Percentiles rank a stretch among this genome's conserved stretches.
Conservation (phyloP, 2,113 vertebrate genomes). For the Triplophysa dalaica region DNA sequence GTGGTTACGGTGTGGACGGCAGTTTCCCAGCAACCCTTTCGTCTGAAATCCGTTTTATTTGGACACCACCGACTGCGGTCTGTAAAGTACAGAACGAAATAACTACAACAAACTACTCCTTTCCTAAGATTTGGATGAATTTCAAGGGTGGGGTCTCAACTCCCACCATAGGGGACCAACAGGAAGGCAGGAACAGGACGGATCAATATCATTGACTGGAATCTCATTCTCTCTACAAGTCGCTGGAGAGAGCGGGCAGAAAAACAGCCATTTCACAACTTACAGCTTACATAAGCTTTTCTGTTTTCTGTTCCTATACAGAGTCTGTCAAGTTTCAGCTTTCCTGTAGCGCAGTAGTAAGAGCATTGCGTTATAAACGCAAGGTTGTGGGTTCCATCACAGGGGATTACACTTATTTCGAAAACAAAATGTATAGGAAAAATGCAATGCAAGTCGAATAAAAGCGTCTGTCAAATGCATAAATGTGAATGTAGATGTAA, state of each 20-base stretch:
- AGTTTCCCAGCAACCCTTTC: background rate
- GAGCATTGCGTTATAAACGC: no score
- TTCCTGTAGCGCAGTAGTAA: no score
- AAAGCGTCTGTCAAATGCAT: no score
- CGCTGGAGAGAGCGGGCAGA: conserved; percentile 14
- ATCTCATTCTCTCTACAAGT: conserved; percentile 44
- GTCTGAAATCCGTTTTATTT: background rate
- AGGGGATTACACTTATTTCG: no score
- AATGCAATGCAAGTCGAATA: no score
- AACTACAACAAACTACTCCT: background rate
- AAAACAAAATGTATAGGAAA: no score
- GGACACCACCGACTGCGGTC: background rate
- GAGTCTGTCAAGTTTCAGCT: conserved; percentile 60
- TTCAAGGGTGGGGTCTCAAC: conserved; percentile 50
- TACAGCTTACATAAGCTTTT: conserved; percentile 47
- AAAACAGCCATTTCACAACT: conserved; percentile 48
- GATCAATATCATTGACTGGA: conserved; percentile 69
- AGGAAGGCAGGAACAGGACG: conserved; percentile 57
- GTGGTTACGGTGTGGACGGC: background rate
- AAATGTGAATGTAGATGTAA: no score
- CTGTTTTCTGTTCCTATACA: conserved; percentile 45
- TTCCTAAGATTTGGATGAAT: background rate
- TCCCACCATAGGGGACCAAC: conserved; percentile 63
- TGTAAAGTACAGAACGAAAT: background rate
- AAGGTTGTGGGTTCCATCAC: no score